Base-by-base conservation (phyloP, 2,888 invertebrate genomes). In the Tetranychus truncatus region DNA sequence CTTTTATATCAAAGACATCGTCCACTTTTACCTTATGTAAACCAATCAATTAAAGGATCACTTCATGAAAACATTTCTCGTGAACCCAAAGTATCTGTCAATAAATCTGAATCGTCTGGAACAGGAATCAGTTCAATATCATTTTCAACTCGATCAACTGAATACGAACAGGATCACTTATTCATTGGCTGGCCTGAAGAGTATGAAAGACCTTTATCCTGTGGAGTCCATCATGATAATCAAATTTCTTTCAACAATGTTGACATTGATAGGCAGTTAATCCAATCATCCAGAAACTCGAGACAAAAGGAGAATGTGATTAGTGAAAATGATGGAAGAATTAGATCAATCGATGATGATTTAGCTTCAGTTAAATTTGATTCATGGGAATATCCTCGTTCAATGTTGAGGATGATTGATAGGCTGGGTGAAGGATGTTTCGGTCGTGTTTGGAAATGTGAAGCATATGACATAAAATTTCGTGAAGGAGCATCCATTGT, bases 401-500 rank as follows among this genome's bases (percentile, higher is more conserved):
- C 88, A 78, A 89, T 90, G 80, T 85, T 91, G 72, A 86, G 89
- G 69, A 84, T 91, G 75, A 89, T 90, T 80, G 90, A 90, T 24
- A 85, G 91, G 74, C 83, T 91, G 45, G 91, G 91, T 8, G 90
- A 91, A 83, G 91, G 91, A 65, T 90, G 91, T 82, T 91, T 91
- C 82, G 91, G 91, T 18, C 77, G 90, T 86, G 91, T 91, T 21
- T 91, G 91, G 89, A 90, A 90, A 83, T 91, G 91, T 5, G 90
- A 91, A 82, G 91, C 91, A 0, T 89, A 90, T 79, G 90, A 90
- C 80, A 84, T 91, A 75, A 88, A 88, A 8, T 71, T 74, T 2
- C 45, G 71, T 72, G 89, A 89, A 0, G 89, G 89, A 0, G 85
- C 89, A 77, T 90, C 90, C 24, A 85, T 90, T 76, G 91, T 91